Conservation (phyloP, 2,888 invertebrate genomes). For the Pristionchus maxplancki region DNA sequence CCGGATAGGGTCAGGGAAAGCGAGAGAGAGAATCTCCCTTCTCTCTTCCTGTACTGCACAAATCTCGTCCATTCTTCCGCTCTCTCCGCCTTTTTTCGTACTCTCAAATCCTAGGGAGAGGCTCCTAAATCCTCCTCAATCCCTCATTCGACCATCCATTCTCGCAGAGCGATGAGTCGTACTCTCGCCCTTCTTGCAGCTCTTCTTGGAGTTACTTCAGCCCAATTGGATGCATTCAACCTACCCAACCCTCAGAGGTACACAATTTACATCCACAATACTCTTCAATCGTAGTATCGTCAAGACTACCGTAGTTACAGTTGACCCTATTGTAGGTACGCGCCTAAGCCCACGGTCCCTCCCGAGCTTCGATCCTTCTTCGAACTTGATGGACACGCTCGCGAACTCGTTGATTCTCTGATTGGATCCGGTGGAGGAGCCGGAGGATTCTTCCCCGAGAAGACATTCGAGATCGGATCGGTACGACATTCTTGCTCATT, state of each 20-base stretch:
- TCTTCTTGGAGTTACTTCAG: conserved; percentile 49
- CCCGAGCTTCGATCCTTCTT: conserved; percentile 76
- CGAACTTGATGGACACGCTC: conserved; percentile 77
- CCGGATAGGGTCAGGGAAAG: conserved; percentile 47
- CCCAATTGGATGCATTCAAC: conserved; percentile 67
- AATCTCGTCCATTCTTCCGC: conserved; percentile 32
- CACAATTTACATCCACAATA: background rate
- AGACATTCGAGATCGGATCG: conserved; percentile 74
- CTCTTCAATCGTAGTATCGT: background rate
- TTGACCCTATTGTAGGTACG: conserved; percentile 58
- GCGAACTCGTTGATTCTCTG: conserved; percentile 74
- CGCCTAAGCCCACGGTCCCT: conserved; percentile 76
- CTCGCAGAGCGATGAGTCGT: conserved; percentile 5
- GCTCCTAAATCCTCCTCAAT: conserved; percentile 12
- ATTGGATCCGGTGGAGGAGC: conserved; percentile 74
- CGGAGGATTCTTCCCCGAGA: conserved; percentile 77
- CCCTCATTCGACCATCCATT: conserved; percentile 39
- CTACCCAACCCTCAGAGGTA: conserved; percentile 63
- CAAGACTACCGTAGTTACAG: background rate
- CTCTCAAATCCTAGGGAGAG: conserved; percentile 39
- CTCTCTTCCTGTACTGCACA: conserved; percentile 31
- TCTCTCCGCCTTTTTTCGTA: conserved; percentile 52
- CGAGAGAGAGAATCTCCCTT: conserved; percentile 25
- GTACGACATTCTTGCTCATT: no score
- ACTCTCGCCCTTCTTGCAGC: conserved; percentile 27